phyloP scores from a whole-genome alignment of 2,797 vertebrate genomes.

The Typhlichthys subterraneus region DNA sequence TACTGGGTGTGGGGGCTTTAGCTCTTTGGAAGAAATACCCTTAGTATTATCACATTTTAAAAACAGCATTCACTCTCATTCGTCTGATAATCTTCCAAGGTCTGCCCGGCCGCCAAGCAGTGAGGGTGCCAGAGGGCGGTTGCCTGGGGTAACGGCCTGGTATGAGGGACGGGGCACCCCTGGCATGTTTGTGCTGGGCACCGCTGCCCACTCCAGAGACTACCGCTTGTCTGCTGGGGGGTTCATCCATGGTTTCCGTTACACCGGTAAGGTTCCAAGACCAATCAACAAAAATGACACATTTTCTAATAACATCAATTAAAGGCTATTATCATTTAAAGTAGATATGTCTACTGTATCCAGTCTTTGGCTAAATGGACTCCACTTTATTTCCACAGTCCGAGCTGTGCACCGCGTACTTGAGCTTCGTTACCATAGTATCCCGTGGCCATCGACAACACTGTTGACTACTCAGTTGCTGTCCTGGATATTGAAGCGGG shows the following conservation, averaged over 20 bases:
- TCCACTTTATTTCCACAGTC: conserved; percentile 62
- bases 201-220: conserved; percentile 91
- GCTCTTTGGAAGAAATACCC: too few species aligned
- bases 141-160: conserved; percentile 87
- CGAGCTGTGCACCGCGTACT: conserved; percentile 88
- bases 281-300: not conserved
- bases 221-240: conserved; percentile 93
- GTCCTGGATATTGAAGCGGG: conserved; percentile 85
- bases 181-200: conserved; percentile 89
- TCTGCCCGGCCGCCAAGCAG: conserved; percentile 68
- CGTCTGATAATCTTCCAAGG: conserved; percentile 44
- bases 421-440: conserved; percentile 86
- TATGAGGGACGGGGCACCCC: conserved; percentile 86
- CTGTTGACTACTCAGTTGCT: conserved; percentile 83
- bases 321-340: not conserved
- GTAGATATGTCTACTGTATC: not conserved
- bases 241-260: conserved; percentile 96
- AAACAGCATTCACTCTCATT: not conserved
- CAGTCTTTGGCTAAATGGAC: too few species aligned
- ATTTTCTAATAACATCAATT: not conserved
- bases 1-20: not conserved
- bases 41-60: not conserved
- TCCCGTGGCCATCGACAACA: conserved; percentile 81
- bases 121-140: conserved; percentile 78
- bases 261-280: conserved; percentile 82